Evolutionary conservation across 2,888 invertebrate species (phyloP).

Genomic region (Scrobipalpa atriplicella): DNA sequence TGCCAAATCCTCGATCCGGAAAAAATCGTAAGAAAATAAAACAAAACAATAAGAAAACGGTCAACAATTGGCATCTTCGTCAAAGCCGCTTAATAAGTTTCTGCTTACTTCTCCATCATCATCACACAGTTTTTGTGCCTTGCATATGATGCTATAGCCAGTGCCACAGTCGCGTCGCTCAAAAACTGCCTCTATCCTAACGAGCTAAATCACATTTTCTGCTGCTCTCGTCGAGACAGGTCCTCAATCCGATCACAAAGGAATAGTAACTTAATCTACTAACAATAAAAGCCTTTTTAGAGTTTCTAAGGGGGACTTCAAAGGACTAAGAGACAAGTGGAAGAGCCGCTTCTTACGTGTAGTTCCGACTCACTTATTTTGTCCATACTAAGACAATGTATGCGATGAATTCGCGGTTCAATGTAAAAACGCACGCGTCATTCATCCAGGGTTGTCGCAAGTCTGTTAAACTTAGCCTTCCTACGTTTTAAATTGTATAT

Average conservation of each 20-base stretch:
- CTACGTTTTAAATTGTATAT: no score
- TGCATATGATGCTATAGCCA: conserved; percentile 35
- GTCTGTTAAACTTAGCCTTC: background rate
- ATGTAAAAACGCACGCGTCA: conserved; percentile 58
- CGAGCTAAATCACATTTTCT: conserved; percentile 30
- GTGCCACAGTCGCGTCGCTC: conserved; percentile 10
- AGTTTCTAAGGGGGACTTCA: conserved; percentile 45
- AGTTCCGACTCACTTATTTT: conserved; percentile 75
- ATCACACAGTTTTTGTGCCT: conserved; percentile 62
- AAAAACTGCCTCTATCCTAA: conserved; percentile 39
- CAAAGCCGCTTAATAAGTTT: conserved; percentile 72
- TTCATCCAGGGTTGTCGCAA: conserved; percentile 49
- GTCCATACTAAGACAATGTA: conserved; percentile 76
- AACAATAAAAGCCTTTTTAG: conserved; percentile 40
- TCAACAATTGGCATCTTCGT: conserved; percentile 70
- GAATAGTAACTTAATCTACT: conserved; percentile 33
- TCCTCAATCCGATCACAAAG: conserved; percentile 19
- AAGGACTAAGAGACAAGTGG: conserved; percentile 54
- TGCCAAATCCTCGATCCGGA: conserved; percentile 3
- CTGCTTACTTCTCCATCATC: conserved; percentile 73
- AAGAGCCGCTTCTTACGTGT: conserved; percentile 63
- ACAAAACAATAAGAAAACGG: conserved; percentile 34
- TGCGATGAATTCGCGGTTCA: conserved; percentile 65
- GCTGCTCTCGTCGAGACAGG: conserved; percentile 22
- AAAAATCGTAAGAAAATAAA: background rate